Percentiles rank a stretch among this genome's conserved stretches.
These are phyloP conservation scores for Numenius arquata DNA, from an alignment of 2,113 vertebrate species.

Conservation along the genomic window DNA sequence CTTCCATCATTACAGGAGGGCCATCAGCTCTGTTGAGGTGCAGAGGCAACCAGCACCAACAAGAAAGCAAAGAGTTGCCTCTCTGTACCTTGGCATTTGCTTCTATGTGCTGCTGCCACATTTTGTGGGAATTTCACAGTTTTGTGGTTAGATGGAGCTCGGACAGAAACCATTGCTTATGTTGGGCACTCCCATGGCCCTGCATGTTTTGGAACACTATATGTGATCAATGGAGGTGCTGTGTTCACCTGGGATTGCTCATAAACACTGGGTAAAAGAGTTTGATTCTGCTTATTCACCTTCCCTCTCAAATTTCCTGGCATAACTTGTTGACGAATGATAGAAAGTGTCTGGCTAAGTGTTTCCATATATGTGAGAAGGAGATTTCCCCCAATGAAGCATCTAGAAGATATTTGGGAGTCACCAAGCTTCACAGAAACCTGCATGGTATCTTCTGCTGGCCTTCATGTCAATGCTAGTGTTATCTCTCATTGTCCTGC, in stretches of 20 bases:
- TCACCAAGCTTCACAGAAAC: background rate
- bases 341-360: background rate
- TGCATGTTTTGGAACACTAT: background rate
- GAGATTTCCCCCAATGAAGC: background rate
- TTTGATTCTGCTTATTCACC: background rate
- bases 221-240: background rate
- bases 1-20: slow-evolving; percentile 4
- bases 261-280: background rate
- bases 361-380: background rate
- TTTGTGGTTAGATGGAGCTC: background rate
- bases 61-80: background rate
- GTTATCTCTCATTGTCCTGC: background rate
- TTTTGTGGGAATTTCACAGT: background rate
- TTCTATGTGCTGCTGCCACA: background rate
- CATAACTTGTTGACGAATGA: background rate
- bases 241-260: background rate
- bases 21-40: background rate
- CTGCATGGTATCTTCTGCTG: background rate
- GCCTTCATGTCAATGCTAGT: too few relatives aligned
- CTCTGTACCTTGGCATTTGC: background rate
- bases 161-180: background rate
- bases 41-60: background rate
- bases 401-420: background rate
- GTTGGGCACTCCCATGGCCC: background rate
- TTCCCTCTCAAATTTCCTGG: background rate